A percentile compares a stretch with the other conserved stretches of the same genome.
Conservation (phyloP, 2,888 invertebrate species). For the Drosophila quasianomalipes region DNA sequence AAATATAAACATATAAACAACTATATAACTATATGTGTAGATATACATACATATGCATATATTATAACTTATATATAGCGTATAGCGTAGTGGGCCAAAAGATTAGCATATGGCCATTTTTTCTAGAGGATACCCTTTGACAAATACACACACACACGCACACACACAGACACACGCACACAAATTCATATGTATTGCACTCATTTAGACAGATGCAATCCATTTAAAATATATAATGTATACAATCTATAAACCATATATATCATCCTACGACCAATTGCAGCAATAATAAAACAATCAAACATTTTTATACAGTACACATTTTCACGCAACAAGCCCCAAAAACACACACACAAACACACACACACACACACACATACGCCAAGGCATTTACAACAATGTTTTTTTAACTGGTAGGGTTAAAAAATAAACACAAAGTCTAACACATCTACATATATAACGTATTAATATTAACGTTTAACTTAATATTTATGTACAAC, state of each 20-base stretch:
- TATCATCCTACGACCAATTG: constrained; percentile 43
- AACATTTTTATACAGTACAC: constrained; percentile 23
- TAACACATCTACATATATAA: constrained; percentile 41
- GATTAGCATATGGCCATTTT: constrained; percentile 40
- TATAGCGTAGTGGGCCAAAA: constrained; percentile 42
- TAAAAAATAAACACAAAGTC: constrained; percentile 28
- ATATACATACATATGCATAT: constrained; percentile 30
- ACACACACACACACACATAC: constrained; percentile 26
- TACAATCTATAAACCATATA: constrained; percentile 27
- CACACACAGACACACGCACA: not conserved
- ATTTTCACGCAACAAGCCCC: not conserved
- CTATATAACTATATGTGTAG: constrained; percentile 42
- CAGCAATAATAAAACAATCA: constrained; percentile 43
- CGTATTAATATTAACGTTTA: constrained; percentile 56
- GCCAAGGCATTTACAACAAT: constrained; percentile 46
- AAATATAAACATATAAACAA: constrained; percentile 9
- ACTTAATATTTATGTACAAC: constrained; percentile 71
- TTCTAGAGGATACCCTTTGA: constrained; percentile 20
- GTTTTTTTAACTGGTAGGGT: constrained; percentile 52
- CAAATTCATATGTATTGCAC: constrained; percentile 4
- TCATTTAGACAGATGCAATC: constrained; percentile 4
- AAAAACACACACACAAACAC: constrained; percentile 14
- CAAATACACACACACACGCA: constrained; percentile 14
- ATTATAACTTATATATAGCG: constrained; percentile 25
- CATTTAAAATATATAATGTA: constrained; percentile 27